These are phyloP conservation scores for Tupaia tana DNA, from an alignment of 2,113 vertebrate species.

Conservation along the genomic window DNA sequence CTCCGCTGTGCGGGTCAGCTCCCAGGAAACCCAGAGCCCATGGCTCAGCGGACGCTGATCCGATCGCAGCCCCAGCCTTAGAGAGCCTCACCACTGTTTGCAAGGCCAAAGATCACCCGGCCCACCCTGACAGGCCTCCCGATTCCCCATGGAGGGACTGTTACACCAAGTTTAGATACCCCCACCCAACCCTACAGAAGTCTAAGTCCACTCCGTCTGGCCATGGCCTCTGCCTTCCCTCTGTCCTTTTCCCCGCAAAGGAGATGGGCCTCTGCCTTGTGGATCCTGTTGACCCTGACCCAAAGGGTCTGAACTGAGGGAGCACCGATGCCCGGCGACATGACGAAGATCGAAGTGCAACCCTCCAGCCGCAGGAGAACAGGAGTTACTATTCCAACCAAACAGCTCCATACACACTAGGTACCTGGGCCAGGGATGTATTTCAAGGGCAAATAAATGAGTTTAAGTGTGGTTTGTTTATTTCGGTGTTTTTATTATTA, in stretches of 20 bases:
- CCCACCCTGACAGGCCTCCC: background rate
- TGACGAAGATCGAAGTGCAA: background rate
- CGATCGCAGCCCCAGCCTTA: background rate
- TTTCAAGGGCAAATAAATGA: background rate
- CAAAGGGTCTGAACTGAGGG: background rate
- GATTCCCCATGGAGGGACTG: too few species aligned
- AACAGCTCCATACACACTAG: constrained; percentile 1
- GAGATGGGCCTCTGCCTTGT: background rate
- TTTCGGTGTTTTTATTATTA: too few species aligned
- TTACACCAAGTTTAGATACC: background rate
- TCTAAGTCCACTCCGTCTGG: background rate
- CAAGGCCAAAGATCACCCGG: background rate
- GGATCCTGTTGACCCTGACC: background rate
- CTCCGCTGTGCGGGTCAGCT: background rate
- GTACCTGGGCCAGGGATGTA: background rate
- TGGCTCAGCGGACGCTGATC: too few species aligned
- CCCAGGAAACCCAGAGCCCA: background rate
- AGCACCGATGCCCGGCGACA: background rate
- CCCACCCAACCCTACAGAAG: background rate
- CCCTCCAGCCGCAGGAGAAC: background rate
- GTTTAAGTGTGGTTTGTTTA: background rate
- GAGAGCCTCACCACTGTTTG: background rate
- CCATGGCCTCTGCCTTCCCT: background rate
- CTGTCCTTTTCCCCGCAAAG: background rate
- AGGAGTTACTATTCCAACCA: background rate